A percentile compares a stretch with the other conserved stretches of the same genome.
Evolutionary conservation across 2,888 invertebrate species (phyloP).

Genomic region (Odontocolon sp.): DNA sequence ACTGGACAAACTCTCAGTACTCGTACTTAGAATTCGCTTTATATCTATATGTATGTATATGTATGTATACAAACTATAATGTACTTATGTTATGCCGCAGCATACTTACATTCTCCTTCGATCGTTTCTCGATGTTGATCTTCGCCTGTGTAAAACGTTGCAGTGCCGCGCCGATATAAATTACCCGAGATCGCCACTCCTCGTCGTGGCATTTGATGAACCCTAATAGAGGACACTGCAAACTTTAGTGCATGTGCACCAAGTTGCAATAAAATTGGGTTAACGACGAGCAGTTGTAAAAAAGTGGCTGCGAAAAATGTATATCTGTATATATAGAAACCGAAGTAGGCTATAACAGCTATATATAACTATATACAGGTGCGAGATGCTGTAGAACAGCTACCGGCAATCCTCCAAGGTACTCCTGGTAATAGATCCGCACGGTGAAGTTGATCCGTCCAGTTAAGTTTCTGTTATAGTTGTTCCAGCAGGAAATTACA

Average conservation of each 20-base stretch:
- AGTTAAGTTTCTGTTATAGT: too few relatives aligned
- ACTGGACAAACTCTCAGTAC: not conserved
- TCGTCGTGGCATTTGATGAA: constrained; percentile 58
- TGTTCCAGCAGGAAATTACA: too few relatives aligned
- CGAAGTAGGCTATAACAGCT: not conserved
- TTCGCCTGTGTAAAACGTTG: not conserved
- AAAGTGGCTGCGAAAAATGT: constrained; percentile 16
- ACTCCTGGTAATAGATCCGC: constrained; percentile 21
- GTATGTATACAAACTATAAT: too few relatives aligned
- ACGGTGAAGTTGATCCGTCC: not conserved
- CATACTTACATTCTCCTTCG: constrained; percentile 36
- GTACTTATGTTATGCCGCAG: not conserved
- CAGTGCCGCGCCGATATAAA: constrained; percentile 45
- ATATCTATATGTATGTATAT: constrained; percentile 1
- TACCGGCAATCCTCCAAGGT: constrained; percentile 43
- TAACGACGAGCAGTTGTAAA: constrained; percentile 41
- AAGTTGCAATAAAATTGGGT: constrained; percentile 49
- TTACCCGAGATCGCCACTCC: constrained; percentile 53
- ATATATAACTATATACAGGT: constrained; percentile 15
- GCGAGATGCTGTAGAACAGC: constrained; percentile 32
- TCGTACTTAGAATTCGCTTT: constrained; percentile 3
- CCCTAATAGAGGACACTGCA: constrained; percentile 49
- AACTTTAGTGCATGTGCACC: constrained; percentile 3
- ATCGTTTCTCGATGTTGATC: constrained; percentile 51
- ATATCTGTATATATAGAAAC: not conserved